Percentiles rank a stretch among this genome's conserved stretches.
Evolutionary conservation across 2,797 vertebrate species (phyloP).

Genomic region (Pseudochirops corinnae): DNA sequence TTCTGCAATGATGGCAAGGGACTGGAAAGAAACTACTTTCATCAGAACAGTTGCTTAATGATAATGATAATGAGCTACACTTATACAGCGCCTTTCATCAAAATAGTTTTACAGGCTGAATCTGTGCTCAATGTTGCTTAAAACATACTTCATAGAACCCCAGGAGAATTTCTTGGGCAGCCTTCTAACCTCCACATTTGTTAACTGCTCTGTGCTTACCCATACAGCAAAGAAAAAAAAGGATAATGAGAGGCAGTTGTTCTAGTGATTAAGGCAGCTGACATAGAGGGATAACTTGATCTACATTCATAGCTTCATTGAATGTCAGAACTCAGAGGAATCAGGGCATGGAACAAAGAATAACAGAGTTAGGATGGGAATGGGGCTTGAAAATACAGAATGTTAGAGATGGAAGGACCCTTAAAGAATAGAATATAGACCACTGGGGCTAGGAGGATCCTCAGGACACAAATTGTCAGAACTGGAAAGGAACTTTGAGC

Average conservation of each 20-base stretch:
- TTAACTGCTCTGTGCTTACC: constrained; percentile 34
- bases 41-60: constrained; percentile 58
- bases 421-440: neutral
- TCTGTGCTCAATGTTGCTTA: neutral
- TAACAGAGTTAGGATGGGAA: neutral
- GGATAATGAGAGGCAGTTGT: constrained; percentile 51
- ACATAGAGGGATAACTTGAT: constrained; percentile 40
- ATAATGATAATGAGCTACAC: constrained; percentile 28
- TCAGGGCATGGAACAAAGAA: neutral
- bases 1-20: constrained; percentile 62
- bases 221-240: constrained; percentile 40
- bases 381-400: neutral
- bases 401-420: neutral
- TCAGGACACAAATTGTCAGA: neutral
- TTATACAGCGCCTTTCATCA: constrained; percentile 2
- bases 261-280: constrained; percentile 53
- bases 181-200: neutral
- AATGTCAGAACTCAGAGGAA: constrained; percentile 3
- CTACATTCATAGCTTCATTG: constrained; percentile 39
- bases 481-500: neutral
- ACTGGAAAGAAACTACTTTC: constrained; percentile 23
- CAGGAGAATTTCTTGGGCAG: constrained; percentile 3
- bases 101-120: constrained; percentile 28
- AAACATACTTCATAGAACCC: constrained; percentile 33
- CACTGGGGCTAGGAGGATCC: neutral